Conservation (phyloP, 2,797 vertebrate species). For the Mormyrus hasselquistii region DNA sequence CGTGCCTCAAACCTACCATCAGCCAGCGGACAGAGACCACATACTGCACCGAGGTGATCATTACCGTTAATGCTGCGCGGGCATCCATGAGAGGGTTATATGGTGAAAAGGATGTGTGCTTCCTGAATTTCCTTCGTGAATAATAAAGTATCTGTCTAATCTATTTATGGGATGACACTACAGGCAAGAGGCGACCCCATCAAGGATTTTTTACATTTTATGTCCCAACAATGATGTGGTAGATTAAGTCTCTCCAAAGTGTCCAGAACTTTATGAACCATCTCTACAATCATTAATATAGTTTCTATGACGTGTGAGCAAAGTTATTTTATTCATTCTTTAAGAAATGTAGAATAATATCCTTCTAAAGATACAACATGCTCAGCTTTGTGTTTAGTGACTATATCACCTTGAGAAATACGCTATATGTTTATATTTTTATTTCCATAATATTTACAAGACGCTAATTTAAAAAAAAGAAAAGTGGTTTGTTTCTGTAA, state of each 20-base stretch:
- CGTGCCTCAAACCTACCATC: constrained; percentile 79
- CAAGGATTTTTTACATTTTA: not conserved
- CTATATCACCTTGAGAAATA: not conserved
- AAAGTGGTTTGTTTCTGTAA: not conserved
- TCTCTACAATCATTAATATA: not conserved
- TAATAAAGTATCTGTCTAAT: not conserved
- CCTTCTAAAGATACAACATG: not conserved
- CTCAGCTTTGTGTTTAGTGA: not conserved
- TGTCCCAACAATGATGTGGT: not conserved
- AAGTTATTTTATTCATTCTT: not conserved
- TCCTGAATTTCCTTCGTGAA: not conserved
- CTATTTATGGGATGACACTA: not conserved
- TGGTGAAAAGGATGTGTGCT: not conserved
- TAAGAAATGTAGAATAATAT: not conserved
- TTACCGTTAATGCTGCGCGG: not conserved
- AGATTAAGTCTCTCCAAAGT: not conserved
- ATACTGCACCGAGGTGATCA: constrained; percentile 77
- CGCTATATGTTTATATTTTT: not conserved
- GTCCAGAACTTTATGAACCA: not conserved
- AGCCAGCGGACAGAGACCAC: constrained; percentile 84
- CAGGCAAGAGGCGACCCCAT: not conserved
- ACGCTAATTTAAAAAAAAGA: not conserved
- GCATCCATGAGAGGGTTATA: not conserved
- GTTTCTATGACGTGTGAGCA: not conserved
- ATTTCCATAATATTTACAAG: not conserved